Evolutionary conservation across 1,140 invertebrate species (phyloP).

Genomic region (Aphis craccivora): DNA sequence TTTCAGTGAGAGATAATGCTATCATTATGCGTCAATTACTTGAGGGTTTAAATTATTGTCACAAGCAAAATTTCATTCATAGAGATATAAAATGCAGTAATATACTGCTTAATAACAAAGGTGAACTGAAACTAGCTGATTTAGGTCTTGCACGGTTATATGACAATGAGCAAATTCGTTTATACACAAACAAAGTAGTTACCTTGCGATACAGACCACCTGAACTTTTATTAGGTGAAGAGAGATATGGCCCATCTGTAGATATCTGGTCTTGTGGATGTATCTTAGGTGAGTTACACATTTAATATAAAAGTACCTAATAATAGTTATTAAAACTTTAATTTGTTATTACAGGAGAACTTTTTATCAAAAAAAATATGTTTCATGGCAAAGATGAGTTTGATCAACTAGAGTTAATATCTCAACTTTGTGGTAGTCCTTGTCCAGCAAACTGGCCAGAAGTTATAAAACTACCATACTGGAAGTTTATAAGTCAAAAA

Average conservation of each 20-base stretch:
- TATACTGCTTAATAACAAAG: conserved; percentile 98
- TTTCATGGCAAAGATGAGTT: conserved; percentile 94
- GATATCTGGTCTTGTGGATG: conserved; percentile 99
- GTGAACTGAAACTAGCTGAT: conserved; percentile 98
- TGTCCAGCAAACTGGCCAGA: conserved; percentile 96
- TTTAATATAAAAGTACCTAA: background rate
- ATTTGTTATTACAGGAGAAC: conserved; percentile 65
- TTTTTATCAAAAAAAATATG: conserved; percentile 94
- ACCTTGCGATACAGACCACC: conserved; percentile 99
- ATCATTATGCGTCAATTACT: conserved; percentile 98
- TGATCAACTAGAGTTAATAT: conserved; percentile 96
- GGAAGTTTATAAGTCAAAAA: conserved; percentile 93
- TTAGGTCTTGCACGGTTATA: conserved; percentile 97
- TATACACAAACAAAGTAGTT: conserved; percentile 99
- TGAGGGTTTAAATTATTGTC: conserved; percentile 98
- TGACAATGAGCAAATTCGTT: conserved; percentile 90
- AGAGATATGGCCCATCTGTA: conserved; percentile 96
- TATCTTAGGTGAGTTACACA: conserved; percentile 81
- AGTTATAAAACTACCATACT: conserved; percentile 92
- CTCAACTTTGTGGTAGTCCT: conserved; percentile 93
- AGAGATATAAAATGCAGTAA: conserved; percentile 99
- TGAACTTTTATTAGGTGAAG: conserved; percentile 95
- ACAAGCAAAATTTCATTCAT: conserved; percentile 98
- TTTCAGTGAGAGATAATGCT: conserved; percentile 94
- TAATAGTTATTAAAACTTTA: background rate